These are phyloP conservation scores for Arenaria interpres DNA, from an alignment of 2,113 vertebrate species.

Conservation along the genomic window DNA sequence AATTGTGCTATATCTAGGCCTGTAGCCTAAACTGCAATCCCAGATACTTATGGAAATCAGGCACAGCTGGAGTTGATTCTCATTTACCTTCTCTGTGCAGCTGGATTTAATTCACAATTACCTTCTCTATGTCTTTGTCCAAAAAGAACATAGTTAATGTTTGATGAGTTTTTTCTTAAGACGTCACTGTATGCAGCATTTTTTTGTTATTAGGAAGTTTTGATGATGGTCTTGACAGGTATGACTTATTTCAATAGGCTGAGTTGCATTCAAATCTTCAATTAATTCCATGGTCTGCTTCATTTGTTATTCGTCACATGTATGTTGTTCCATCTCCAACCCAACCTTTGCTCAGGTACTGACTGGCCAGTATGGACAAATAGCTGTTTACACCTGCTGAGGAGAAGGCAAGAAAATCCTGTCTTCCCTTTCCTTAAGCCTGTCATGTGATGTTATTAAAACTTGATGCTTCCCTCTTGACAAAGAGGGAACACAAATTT, in stretches of 20 bases:
- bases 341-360: background rate
- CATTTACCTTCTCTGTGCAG: background rate
- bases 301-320: background rate
- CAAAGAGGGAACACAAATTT: background rate
- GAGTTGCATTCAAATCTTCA: background rate
- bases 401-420: background rate
- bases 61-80: background rate
- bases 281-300: background rate
- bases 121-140: background rate
- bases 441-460: background rate
- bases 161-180: background rate
- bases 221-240: background rate
- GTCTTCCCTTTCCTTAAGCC: background rate
- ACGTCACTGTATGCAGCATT: background rate
- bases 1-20: background rate
- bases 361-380: background rate
- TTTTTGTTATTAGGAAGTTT: background rate
- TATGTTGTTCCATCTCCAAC: background rate
- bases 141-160: background rate
- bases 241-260: background rate
- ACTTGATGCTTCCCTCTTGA: background rate
- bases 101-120: conserved; percentile 1
- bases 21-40: background rate
- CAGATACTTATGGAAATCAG: background rate
- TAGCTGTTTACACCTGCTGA: background rate